Conservation (phyloP, 2,888 invertebrate species). For the Nowickia ferox region DNA sequence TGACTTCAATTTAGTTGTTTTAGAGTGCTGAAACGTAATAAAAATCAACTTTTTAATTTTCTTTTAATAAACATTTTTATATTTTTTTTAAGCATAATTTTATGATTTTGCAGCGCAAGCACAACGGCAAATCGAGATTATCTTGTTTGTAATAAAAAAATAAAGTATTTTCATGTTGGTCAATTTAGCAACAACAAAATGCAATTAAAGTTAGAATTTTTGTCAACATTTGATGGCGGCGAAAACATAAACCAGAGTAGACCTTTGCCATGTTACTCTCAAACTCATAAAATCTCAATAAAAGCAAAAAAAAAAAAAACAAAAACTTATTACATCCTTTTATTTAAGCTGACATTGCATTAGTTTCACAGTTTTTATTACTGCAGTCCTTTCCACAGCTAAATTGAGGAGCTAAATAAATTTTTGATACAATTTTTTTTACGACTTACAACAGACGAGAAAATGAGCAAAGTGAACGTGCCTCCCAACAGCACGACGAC, state of each 20-base stretch:
- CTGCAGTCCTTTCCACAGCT: constrained; percentile 40
- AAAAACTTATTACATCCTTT: constrained; percentile 30
- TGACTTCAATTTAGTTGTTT: constrained; percentile 17
- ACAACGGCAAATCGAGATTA: constrained; percentile 23
- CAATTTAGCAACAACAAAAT: constrained; percentile 28
- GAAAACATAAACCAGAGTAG: not conserved
- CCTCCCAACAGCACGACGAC: constrained; percentile 10
- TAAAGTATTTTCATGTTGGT: constrained; percentile 36
- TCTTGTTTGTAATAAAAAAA: constrained; percentile 43
- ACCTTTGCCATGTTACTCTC: not conserved
- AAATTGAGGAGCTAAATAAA: constrained; percentile 43
- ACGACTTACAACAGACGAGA: constrained; percentile 30
- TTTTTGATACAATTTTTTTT: constrained; percentile 57
- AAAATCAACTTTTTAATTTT: constrained; percentile 6
- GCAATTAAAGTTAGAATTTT: constrained; percentile 45
- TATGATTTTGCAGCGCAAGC: constrained; percentile 1
- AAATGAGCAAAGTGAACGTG: constrained; percentile 31
- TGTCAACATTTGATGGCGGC: constrained; percentile 35
- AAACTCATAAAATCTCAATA: constrained; percentile 38
- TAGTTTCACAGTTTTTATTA: constrained; percentile 48
- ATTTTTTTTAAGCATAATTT: constrained; percentile 17
- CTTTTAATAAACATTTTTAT: constrained; percentile 9
- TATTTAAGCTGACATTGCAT: constrained; percentile 63
- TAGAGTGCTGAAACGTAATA: constrained; percentile 7
- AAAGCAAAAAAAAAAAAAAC: constrained; percentile 4